Evolutionary conservation across 2,888 invertebrate genomes (phyloP).

Genomic region (Augochlorella aurata): DNA sequence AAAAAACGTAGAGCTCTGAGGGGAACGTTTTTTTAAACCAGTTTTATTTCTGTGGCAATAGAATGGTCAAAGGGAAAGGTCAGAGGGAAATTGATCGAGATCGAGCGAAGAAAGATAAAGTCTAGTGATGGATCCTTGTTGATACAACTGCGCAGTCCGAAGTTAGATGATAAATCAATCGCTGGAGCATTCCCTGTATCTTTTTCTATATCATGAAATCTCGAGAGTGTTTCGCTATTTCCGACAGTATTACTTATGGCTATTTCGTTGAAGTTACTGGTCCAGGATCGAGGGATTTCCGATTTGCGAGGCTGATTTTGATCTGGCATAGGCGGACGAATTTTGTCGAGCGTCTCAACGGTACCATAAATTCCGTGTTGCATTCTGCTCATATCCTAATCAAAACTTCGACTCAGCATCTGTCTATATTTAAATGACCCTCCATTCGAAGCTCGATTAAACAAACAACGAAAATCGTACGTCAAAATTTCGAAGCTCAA

Average conservation of each 20-base stretch:
- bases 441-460: too few relatives aligned
- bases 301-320: not conserved
- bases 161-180: not conserved
- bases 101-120: too few relatives aligned
- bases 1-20: too few relatives aligned
- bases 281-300: slow-evolving; percentile 56
- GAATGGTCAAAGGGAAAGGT: too few relatives aligned
- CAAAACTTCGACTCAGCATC: not conserved
- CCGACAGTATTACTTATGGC: not conserved
- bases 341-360: not conserved
- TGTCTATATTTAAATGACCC: not conserved
- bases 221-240: slow-evolving; percentile 39
- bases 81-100: too few relatives aligned
- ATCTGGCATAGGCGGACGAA: not conserved
- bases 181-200: not conserved
- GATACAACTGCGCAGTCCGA: too few relatives aligned
- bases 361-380: not conserved
- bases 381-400: not conserved
- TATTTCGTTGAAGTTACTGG: not conserved
- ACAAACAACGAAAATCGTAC: too few relatives aligned
- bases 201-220: not conserved
- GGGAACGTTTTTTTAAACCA: not conserved
- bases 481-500: too few relatives aligned
- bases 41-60: not conserved
- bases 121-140: too few relatives aligned